These are phyloP conservation scores for Anthoscopus minutus DNA, from an alignment of 2,113 vertebrate genomes.

Conservation along the genomic window DNA sequence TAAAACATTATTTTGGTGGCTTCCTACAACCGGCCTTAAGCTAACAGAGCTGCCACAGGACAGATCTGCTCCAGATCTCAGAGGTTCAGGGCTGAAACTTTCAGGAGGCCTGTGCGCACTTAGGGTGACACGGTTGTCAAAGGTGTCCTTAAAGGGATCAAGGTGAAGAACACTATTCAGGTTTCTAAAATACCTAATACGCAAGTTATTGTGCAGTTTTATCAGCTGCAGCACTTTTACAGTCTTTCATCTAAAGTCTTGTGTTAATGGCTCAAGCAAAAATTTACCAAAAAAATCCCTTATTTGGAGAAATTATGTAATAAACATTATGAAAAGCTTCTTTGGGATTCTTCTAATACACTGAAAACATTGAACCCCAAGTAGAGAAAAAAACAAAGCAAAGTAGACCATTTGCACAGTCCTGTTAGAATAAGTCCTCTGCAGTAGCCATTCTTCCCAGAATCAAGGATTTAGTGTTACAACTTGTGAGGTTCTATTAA, in stretches of 20 bases:
- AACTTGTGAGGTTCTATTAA: background rate
- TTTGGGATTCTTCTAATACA: background rate
- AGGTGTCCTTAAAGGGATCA: background rate
- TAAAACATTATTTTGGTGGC: background rate
- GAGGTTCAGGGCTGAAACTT: background rate
- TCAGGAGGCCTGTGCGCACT: background rate
- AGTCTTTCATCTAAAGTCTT: background rate
- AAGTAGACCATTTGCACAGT: background rate
- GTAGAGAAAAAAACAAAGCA: background rate
- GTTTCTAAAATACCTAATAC: background rate
- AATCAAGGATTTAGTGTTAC: background rate
- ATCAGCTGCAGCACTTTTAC: background rate
- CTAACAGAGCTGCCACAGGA: background rate
- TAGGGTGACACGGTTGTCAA: accelerated
- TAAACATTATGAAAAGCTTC: background rate
- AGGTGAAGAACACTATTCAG: background rate
- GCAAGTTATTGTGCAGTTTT: background rate
- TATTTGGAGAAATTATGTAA: background rate
- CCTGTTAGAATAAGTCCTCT: background rate
- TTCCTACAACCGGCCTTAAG: background rate
- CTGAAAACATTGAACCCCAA: background rate
- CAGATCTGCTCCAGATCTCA: background rate
- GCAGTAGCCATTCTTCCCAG: background rate
- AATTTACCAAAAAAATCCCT: background rate
- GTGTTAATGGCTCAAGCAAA: background rate